Percentiles rank a stretch among this genome's conserved stretches.
These are phyloP conservation scores for Ceyx margarethae DNA, from an alignment of 2,113 vertebrate species.

Conservation along the genomic window DNA sequence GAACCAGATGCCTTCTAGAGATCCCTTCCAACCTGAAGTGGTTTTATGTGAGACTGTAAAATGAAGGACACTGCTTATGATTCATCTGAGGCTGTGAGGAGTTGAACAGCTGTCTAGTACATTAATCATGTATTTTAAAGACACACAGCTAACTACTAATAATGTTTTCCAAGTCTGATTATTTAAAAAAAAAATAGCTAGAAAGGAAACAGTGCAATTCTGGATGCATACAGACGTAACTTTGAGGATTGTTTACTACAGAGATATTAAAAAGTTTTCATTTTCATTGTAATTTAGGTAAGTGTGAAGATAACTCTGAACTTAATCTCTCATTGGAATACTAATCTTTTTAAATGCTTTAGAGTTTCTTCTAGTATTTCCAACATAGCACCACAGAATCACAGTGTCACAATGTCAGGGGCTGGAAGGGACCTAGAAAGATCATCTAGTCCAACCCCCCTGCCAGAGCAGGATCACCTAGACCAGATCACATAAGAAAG, in stretches of 20 bases:
- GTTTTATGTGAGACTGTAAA: neutral
- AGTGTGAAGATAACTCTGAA: neutral
- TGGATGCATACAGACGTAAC: neutral
- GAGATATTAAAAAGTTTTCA: neutral
- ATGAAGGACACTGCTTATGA: neutral
- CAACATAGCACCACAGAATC: too few relatives aligned
- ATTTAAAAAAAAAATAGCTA: neutral
- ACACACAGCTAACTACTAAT: neutral
- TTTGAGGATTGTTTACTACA: neutral
- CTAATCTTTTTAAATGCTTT: neutral
- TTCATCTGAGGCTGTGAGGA: neutral
- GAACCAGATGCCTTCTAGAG: neutral
- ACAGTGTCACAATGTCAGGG: too few relatives aligned
- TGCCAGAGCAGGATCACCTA: too few relatives aligned
- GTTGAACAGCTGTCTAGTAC: neutral
- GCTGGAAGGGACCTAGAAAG: too few relatives aligned
- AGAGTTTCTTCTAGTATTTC: neutral
- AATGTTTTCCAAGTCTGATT: neutral
- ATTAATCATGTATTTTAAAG: neutral
- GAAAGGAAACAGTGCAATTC: neutral
- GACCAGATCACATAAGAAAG: too few relatives aligned
- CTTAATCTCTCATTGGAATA: neutral
- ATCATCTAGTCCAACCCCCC: too few relatives aligned
- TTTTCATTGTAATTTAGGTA: neutral
- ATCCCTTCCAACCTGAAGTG: neutral